Base-by-base conservation (phyloP, 2,888 invertebrate genomes). In the Tanypteryx hageni region DNA sequence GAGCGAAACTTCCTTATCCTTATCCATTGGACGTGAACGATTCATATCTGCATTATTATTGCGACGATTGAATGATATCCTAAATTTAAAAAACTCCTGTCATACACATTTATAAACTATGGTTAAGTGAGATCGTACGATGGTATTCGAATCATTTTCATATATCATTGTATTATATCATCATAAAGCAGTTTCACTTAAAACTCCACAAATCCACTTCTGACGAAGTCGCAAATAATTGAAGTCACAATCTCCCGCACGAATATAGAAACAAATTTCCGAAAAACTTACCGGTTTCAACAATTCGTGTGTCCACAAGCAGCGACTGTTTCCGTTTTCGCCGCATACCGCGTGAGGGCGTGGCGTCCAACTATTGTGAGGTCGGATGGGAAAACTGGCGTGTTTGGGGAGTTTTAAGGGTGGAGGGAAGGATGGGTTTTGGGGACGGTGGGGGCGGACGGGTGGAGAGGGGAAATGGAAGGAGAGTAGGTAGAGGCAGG, bases 291-390 rank as follows among this genome's bases (percentile, higher is more conserved):
- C 22, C 76, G 22, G 22, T 10, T 76, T 13, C 16, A 27, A 27
- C 76, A 27, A 14, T 27, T 22, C 76, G 76, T 22, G 76, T 76
- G 27, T 76, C 57, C n/a, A 57, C 84, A 13, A 85, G 57, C 84
- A n/a, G 56, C 57, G 57, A 85, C 11, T 56, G 57, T 85, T 22
- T 57, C 8, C 57, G 57, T 85, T 22, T 57, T 13, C 57, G 22
- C 9, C 10, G 83, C 57, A 68, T 31, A 44, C 83, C 56, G 59
- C 22, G 59, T 86, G 27, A 59, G 86, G 59, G 86, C 61, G 59
- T 59, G 86, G 86, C 86, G 61, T 64, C 27, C 27, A 61, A 31
- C 86, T 16, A 86, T 61, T 86, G 86, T 61, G 61, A 61, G 64
- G 64, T 61, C 44, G 56, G 56, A 18, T 56, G 83, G 83, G 83